These are phyloP conservation scores for Heliothis peltigera DNA, from an alignment of 2,888 invertebrate genomes.

Conservation along the genomic window DNA sequence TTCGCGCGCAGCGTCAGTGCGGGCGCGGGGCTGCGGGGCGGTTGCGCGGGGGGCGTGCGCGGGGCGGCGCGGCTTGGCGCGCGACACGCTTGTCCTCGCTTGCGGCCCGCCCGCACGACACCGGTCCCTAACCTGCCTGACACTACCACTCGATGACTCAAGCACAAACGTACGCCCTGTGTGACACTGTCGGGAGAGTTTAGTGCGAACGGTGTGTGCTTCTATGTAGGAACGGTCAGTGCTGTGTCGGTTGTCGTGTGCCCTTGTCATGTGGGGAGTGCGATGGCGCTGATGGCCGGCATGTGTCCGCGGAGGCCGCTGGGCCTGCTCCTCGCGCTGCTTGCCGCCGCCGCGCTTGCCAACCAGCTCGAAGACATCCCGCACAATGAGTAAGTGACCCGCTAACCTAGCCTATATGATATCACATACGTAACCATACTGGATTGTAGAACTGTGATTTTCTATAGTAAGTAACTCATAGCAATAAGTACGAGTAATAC, in stretches of 20 bases:
- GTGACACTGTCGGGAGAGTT: constrained; percentile 75
- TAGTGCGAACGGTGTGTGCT: constrained; percentile 76
- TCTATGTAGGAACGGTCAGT: constrained; percentile 76
- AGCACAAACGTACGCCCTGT: constrained; percentile 72
- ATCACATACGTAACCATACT: constrained; percentile 13
- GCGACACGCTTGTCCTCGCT: constrained; percentile 77
- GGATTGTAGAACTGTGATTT: not conserved
- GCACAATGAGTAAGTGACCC: constrained; percentile 94
- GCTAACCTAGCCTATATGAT: constrained; percentile 13
- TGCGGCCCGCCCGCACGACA: constrained; percentile 75
- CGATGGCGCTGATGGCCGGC: constrained; percentile 78
- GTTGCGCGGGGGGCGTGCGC: constrained; percentile 64
- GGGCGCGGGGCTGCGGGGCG: constrained; percentile 73
- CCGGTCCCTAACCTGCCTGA: constrained; percentile 70
- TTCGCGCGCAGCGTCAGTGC: constrained; percentile 89
- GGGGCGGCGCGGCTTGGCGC: constrained; percentile 69
- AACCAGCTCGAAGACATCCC: constrained; percentile 97
- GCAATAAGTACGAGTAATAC: not conserved
- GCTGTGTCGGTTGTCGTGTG: constrained; percentile 75
- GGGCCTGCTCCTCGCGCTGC: constrained; percentile 78
- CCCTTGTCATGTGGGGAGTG: constrained; percentile 83
- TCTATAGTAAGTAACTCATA: not conserved
- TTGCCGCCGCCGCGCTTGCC: constrained; percentile 83
- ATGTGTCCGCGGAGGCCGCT: constrained; percentile 78
- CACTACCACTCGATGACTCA: constrained; percentile 76